Percentiles rank a stretch among this genome's conserved stretches.
phyloP scores from a whole-genome alignment of 2,888 invertebrate species.

The Dione juno region DNA sequence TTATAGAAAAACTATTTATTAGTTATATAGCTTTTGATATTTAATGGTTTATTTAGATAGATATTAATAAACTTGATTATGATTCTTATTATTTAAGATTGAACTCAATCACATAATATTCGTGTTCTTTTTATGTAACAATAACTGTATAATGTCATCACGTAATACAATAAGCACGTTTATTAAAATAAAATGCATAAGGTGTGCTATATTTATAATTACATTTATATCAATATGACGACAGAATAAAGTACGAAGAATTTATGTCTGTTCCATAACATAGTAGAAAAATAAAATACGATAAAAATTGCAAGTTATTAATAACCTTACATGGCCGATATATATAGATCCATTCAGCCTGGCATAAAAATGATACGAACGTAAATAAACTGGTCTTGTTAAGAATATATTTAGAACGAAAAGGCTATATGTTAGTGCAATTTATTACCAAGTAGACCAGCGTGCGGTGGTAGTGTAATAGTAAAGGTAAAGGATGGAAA shows the following conservation, averaged over 20 bases:
- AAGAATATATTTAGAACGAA: slow-evolving; percentile 54
- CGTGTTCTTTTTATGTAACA: background rate
- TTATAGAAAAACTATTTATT: background rate
- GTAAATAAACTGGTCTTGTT: slow-evolving; percentile 62
- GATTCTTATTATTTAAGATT: background rate
- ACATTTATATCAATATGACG: slow-evolving; percentile 9
- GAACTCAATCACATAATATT: background rate
- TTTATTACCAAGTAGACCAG: slow-evolving; percentile 71
- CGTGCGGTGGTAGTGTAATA: slow-evolving; percentile 58
- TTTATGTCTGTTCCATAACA: slow-evolving; percentile 46
- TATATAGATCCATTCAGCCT: slow-evolving; percentile 66
- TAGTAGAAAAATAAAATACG: slow-evolving; percentile 50
- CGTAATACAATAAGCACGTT: background rate
- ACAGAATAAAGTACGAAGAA: slow-evolving; percentile 13
- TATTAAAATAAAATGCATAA: background rate
- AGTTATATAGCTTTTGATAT: background rate
- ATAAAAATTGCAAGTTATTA: slow-evolving; percentile 57
- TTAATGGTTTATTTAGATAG: background rate
- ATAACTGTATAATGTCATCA: background rate
- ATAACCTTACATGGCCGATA: slow-evolving; percentile 62
- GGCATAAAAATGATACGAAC: slow-evolving; percentile 70
- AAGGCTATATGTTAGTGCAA: slow-evolving; percentile 69
- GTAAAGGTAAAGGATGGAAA: slow-evolving; percentile 51
- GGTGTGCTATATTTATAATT: background rate
- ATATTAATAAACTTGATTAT: background rate